phyloP scores from a whole-genome alignment of 1,140 invertebrate genomes.

The Cardiocondyla obscurior region DNA sequence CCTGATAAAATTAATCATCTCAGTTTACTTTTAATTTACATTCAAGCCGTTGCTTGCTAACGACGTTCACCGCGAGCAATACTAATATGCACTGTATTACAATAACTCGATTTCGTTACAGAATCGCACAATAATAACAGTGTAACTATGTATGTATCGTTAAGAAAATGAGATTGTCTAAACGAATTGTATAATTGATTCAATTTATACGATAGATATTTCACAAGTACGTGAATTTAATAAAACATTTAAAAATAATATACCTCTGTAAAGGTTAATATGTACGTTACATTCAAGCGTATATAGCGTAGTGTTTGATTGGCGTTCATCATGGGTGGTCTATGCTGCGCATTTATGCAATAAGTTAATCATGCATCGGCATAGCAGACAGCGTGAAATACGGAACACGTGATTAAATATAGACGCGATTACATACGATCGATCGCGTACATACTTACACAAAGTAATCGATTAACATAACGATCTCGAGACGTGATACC shows the following conservation, averaged over 20 bases:
- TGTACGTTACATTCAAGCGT: neutral
- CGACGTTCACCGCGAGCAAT: neutral
- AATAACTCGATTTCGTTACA: neutral
- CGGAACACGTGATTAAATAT: conserved; percentile 19
- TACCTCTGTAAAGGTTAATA: neutral
- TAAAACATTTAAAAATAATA: neutral
- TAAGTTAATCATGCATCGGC: conserved; percentile 28
- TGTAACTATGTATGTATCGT: neutral
- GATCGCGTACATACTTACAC: neutral
- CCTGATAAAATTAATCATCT: conserved; percentile 2
- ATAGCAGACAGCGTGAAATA: conserved; percentile 19
- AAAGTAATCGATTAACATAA: neutral
- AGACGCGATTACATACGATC: conserved; percentile 13
- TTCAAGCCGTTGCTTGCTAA: neutral
- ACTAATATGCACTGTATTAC: neutral
- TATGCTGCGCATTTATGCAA: neutral
- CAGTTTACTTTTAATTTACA: conserved; percentile 25
- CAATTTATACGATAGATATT: neutral
- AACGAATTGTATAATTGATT: neutral
- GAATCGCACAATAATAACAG: neutral
- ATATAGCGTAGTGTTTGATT: conserved; percentile 15
- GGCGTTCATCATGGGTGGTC: neutral
- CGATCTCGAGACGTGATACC: neutral
- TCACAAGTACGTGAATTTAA: too few species aligned
- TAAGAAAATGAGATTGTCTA: neutral